A percentile compares a stretch with the other conserved stretches of the same genome.
Conservation (phyloP, 2,888 invertebrate species). For the Pasiphila rectangulata region DNA sequence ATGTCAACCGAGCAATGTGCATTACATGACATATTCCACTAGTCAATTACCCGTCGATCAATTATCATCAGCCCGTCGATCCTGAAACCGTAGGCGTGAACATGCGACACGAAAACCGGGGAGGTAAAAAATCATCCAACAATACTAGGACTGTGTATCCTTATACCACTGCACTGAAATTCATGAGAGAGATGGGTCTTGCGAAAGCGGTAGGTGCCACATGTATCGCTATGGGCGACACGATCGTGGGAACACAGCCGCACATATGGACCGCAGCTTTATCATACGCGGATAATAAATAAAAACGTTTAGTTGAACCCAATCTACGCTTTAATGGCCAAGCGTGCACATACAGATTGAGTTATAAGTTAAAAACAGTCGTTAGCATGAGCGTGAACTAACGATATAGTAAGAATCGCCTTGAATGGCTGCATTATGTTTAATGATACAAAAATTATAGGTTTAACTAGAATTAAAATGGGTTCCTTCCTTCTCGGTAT, state of each 20-base stretch:
- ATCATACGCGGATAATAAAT: constrained; percentile 65
- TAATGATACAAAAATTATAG: constrained; percentile 35
- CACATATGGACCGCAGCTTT: constrained; percentile 78
- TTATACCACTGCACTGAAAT: constrained; percentile 27
- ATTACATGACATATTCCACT: constrained; percentile 55
- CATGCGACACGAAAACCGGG: constrained; percentile 63
- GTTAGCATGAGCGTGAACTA: constrained; percentile 38
- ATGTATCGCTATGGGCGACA: constrained; percentile 49
- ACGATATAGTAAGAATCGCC: constrained; percentile 36
- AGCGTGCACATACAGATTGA: constrained; percentile 58
- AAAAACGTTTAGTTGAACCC: constrained; percentile 67
- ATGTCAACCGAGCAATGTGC: constrained; percentile 36
- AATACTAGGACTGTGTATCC: constrained; percentile 41
- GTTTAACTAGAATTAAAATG: constrained; percentile 29
- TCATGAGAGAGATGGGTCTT: constrained; percentile 45
- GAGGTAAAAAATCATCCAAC: constrained; percentile 62
- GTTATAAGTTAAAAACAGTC: constrained; percentile 44
- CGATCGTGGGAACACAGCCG: constrained; percentile 63
- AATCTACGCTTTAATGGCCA: constrained; percentile 57
- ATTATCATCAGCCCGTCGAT: constrained; percentile 61
- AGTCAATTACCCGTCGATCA: constrained; percentile 72
- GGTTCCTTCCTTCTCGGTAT: constrained; percentile 25
- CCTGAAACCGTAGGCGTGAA: constrained; percentile 73
- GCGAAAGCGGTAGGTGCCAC: constrained; percentile 59
- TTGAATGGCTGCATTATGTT: constrained; percentile 32